These are phyloP conservation scores for Peucedramus taeniatus DNA, from an alignment of 2,113 vertebrate genomes.

Conservation along the genomic window DNA sequence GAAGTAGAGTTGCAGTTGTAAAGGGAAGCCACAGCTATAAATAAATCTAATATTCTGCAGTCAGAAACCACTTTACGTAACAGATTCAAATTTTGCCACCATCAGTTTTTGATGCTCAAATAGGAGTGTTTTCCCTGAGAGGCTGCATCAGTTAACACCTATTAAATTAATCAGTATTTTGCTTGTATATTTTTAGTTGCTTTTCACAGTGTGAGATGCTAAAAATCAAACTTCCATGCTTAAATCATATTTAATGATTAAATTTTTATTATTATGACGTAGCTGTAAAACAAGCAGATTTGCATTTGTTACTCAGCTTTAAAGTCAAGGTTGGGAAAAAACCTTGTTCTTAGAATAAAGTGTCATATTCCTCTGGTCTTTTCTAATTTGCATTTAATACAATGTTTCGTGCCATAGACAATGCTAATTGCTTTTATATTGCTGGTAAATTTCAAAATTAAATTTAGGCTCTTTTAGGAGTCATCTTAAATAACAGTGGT, in stretches of 20 bases:
- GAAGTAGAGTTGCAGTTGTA: constrained; percentile 56
- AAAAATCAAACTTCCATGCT: background rate
- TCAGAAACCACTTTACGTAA: constrained; percentile 18
- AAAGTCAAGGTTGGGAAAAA: background rate
- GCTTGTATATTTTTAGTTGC: background rate
- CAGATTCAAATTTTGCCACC: constrained; percentile 28
- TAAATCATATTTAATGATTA: background rate
- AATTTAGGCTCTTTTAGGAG: constrained; percentile 42
- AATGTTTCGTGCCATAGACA: constrained; percentile 16
- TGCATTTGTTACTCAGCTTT: constrained; percentile 8
- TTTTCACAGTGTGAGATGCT: background rate
- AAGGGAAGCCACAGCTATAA: constrained; percentile 55
- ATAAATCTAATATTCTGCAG: constrained; percentile 44
- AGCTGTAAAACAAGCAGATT: background rate
- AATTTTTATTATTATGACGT: background rate
- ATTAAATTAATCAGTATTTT: constrained; percentile 6
- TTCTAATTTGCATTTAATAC: constrained; percentile 47
- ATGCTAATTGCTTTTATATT: constrained; percentile 49
- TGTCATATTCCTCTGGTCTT: background rate
- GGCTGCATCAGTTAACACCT: background rate
- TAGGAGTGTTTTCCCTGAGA: background rate
- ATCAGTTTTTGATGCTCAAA: constrained; percentile 12
- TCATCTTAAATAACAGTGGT: constrained; percentile 38
- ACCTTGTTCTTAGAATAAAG: background rate
- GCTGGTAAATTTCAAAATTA: constrained; percentile 55